Percentiles rank a stretch among this genome's conserved stretches.
phyloP scores from a whole-genome alignment of 2,797 vertebrate species.

The Schizopygopsis pylzovi region DNA sequence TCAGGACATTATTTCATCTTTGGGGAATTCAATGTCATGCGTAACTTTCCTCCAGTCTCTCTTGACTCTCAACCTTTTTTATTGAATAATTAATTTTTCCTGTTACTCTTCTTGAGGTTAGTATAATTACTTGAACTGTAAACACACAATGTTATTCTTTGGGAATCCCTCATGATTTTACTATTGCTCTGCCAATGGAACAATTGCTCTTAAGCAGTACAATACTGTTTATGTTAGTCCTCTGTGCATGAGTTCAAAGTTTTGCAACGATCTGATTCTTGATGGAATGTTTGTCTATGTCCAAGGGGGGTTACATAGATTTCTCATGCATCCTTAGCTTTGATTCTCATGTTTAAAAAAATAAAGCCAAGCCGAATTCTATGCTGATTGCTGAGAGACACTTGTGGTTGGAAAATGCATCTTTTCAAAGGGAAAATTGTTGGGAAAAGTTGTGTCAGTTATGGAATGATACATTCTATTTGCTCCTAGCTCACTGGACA shows the following conservation, averaged over 20 bases:
- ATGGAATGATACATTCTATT: conserved; percentile 6
- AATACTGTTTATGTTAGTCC: conserved; percentile 65
- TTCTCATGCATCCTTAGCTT: conserved; percentile 64
- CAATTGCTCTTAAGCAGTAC: conserved; percentile 59
- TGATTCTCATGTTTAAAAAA: conserved; percentile 59
- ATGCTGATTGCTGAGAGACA: conserved; percentile 66
- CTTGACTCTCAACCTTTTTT: conserved; percentile 67
- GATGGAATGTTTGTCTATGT: conserved; percentile 69
- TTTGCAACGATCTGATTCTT: conserved; percentile 67
- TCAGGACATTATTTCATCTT: conserved; percentile 52
- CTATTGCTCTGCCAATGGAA: conserved; percentile 61
- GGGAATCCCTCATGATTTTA: conserved; percentile 63
- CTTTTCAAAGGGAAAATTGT: conserved; percentile 67
- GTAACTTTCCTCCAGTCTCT: conserved; percentile 53
- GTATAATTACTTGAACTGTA: conserved; percentile 64
- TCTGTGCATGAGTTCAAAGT: conserved; percentile 64
- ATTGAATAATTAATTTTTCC: conserved; percentile 74
- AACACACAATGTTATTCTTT: conserved; percentile 65
- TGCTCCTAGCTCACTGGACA: background rate
- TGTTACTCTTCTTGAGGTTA: conserved; percentile 64
- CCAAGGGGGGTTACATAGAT: conserved; percentile 64
- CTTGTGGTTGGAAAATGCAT: conserved; percentile 50
- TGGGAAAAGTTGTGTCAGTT: conserved; percentile 56
- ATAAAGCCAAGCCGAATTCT: conserved; percentile 44
- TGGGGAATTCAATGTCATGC: conserved; percentile 58